Evolutionary conservation across 2,797 vertebrate genomes (phyloP).

Genomic region (Bryconaethiops microstoma): DNA sequence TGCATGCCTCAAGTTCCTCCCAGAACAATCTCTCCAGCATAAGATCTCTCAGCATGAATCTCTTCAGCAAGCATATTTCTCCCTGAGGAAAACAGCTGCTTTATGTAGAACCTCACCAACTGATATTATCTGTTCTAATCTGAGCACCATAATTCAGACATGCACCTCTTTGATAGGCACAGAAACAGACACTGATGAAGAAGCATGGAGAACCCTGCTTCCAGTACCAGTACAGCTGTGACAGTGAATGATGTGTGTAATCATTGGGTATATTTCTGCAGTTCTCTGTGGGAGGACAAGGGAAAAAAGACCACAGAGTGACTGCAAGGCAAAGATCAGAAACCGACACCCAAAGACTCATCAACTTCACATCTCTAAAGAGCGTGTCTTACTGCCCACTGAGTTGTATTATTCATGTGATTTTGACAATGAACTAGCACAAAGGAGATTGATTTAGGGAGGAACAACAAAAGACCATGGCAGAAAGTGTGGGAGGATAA

Average conservation of each 20-base stretch:
- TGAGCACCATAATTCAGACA: constrained; percentile 47
- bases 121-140: constrained; percentile 52
- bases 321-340: constrained; percentile 39
- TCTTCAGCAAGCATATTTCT: constrained; percentile 3
- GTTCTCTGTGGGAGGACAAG: constrained; percentile 41
- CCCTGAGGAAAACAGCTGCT: constrained; percentile 21
- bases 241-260: constrained; percentile 54
- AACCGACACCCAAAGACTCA: constrained; percentile 38
- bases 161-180: constrained; percentile 43
- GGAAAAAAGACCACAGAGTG: constrained; percentile 23
- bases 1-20: constrained; percentile 6
- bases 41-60: background rate
- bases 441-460: constrained; percentile 42
- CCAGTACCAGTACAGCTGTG: constrained; percentile 50
- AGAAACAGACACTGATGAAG: constrained; percentile 50
- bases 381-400: constrained; percentile 45
- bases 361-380: constrained; percentile 41
- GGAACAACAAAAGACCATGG: constrained; percentile 39
- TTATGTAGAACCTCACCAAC: constrained; percentile 47
- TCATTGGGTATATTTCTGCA: constrained; percentile 53
- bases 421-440: constrained; percentile 35
- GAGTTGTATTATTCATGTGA: constrained; percentile 38
- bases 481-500: constrained; percentile 38
- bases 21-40: constrained; percentile 7
- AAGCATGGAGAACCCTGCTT: constrained; percentile 42